A percentile compares a stretch with the other conserved stretches of the same genome.
These are phyloP conservation scores for Plagiodera versicolora DNA, from an alignment of 2,888 invertebrate genomes.

Conservation along the genomic window DNA sequence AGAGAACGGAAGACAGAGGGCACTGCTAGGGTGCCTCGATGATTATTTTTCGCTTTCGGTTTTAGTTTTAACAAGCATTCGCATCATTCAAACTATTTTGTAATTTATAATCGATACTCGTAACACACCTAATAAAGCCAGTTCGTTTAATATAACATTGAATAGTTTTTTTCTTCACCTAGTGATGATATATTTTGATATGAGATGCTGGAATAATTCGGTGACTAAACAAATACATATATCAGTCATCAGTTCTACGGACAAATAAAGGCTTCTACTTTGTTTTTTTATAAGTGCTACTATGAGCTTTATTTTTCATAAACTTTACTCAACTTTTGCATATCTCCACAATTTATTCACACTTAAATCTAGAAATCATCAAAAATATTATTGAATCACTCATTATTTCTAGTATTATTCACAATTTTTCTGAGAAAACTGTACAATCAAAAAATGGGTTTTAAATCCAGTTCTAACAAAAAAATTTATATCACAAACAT, in stretches of 20 bases:
- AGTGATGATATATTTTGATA: too few species aligned
- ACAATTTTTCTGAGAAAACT: conserved; percentile 17
- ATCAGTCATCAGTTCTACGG: too few species aligned
- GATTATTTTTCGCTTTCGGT: conserved; percentile 25
- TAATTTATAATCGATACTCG: not conserved
- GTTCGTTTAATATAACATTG: too few species aligned
- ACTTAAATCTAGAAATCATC: conserved; percentile 22
- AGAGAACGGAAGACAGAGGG: conserved; percentile 83
- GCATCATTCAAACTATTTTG: not conserved
- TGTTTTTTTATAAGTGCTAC: too few species aligned
- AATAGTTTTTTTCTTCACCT: too few species aligned
- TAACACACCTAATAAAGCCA: not conserved
- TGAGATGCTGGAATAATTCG: too few species aligned
- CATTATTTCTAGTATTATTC: conserved; percentile 17
- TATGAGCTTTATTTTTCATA: too few species aligned
- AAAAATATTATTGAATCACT: conserved; percentile 22
- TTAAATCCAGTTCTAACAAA: conserved; percentile 1
- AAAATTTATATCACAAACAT: conserved; percentile 33
- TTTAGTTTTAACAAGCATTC: conserved; percentile 22
- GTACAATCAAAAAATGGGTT: conserved; percentile 21
- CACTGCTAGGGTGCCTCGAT: conserved; percentile 64
- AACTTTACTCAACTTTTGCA: too few species aligned
- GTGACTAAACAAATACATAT: too few species aligned
- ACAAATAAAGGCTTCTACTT: too few species aligned
- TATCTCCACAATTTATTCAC: conserved; percentile 13